Evolutionary conservation across 92 coral and sea anemone species (phyloP).

Genomic region (Phenganax marumi): DNA sequence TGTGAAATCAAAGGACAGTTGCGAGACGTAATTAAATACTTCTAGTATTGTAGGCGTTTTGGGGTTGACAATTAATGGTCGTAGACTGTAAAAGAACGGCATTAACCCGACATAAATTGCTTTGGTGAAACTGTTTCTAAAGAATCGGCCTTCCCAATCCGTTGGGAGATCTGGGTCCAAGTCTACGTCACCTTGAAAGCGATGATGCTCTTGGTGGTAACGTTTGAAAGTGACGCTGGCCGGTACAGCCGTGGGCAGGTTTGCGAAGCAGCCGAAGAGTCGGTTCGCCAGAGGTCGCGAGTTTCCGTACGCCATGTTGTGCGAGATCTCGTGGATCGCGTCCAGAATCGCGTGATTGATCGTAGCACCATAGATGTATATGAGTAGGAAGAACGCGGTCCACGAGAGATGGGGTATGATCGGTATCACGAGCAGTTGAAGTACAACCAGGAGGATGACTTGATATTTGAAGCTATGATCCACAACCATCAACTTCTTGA

Average conservation of each 20-base stretch:
- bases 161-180: slow-evolving; percentile 68
- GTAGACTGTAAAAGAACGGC: slow-evolving; percentile 54
- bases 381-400: slow-evolving; percentile 40
- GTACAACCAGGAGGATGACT: slow-evolving; percentile 35
- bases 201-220: slow-evolving; percentile 63
- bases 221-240: slow-evolving; percentile 58
- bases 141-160: slow-evolving; percentile 54
- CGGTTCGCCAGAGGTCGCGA: slow-evolving; percentile 55
- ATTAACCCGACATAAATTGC: slow-evolving; percentile 55
- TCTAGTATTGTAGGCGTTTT: slow-evolving; percentile 50
- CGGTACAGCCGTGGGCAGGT: slow-evolving; percentile 57
- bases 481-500: slow-evolving; percentile 61
- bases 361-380: slow-evolving; percentile 56
- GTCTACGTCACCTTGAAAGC: slow-evolving; percentile 63
- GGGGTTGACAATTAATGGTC: slow-evolving; percentile 60
- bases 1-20: slow-evolving; percentile 36
- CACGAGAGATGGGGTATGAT: slow-evolving; percentile 49
- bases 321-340: slow-evolving; percentile 61
- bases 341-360: slow-evolving; percentile 53
- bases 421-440: slow-evolving; percentile 46
- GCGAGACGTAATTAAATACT: slow-evolving; percentile 56
- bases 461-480: slow-evolving; percentile 62
- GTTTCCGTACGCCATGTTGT: slow-evolving; percentile 62
- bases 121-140: slow-evolving; percentile 55
- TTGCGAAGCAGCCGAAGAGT: slow-evolving; percentile 52